Conservation (phyloP, 1,140 invertebrate species). For the Drosophila paulistorum region DNA sequence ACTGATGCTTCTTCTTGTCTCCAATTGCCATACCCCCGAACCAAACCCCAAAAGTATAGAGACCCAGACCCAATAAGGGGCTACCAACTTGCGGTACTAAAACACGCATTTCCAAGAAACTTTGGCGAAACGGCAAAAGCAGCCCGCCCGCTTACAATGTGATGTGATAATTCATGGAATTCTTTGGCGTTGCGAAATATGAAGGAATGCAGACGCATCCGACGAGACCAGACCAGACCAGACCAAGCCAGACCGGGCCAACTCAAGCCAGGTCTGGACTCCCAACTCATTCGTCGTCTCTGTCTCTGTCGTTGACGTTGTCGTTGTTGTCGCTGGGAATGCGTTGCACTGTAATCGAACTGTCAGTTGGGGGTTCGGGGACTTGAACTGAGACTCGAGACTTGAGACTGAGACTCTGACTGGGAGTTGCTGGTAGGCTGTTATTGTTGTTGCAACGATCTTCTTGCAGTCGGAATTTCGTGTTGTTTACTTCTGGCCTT, state of each 20-base stretch:
- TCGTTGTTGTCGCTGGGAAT: constrained; percentile 31
- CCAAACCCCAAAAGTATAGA: neutral
- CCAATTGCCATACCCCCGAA: neutral
- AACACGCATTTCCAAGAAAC: constrained; percentile 20
- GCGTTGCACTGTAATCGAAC: constrained; percentile 58
- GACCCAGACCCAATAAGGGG: neutral
- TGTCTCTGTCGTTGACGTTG: constrained; percentile 27
- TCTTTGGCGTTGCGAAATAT: constrained; percentile 72
- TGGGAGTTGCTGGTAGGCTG: constrained; percentile 11
- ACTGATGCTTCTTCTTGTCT: neutral
- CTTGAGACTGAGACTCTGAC: neutral
- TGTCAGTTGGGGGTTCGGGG: constrained; percentile 24
- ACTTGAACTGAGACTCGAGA: constrained; percentile 27
- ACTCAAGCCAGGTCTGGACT: neutral
- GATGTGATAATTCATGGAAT: constrained; percentile 59
- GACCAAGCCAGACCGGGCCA: neutral
- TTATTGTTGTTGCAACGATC: constrained; percentile 2
- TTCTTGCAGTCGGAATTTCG: constrained; percentile 31
- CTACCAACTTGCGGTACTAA: neutral
- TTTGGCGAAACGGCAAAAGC: constrained; percentile 14
- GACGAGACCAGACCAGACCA: constrained; percentile 42
- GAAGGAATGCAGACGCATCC: constrained; percentile 65
- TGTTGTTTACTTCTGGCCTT: constrained; percentile 29
- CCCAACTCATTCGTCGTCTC: constrained; percentile 4
- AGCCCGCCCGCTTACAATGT: constrained; percentile 20